Base-by-base conservation (phyloP, 2,888 invertebrate species). In the Netelia virgata region DNA sequence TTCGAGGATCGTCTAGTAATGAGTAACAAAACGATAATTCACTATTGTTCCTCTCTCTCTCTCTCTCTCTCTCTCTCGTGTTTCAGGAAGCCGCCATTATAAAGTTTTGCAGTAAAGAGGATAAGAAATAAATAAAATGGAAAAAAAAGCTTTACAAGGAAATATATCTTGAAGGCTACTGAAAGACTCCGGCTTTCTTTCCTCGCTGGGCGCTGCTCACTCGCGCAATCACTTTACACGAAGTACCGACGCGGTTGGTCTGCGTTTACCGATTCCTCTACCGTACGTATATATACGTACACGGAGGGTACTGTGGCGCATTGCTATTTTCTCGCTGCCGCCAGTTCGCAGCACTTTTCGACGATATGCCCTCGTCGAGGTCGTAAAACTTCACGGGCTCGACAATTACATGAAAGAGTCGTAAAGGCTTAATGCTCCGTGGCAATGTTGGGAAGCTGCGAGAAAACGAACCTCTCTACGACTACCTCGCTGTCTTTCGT, bases 331-430 rank as follows among this genome's bases (percentile, higher is more conserved):
- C 86, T 36, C 68, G 72, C 70, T 55, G 43, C 64, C 28, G 57
- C 72, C 50, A 57, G 53, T 86, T 72, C 83, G 83, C 80, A 87
- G 87, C 88, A 85, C 87, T 86, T 89, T 88, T 85, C 89, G 90
- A 87, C 89, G 89, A 90, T 90, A 89, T 88, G 89, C 88, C 88
- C 88, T 88, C 86, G 87, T 84, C 83, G 86, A 83, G 88, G 82
- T 92, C 92, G 91, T 92, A 93, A 93, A 93, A 92, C 90, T 92
- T 91, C 91, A 92, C 92, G 92, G 92, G 90, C 91, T 89, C 91
- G 91, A 92, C 93, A 92, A 93, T 93, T 93, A 93, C 92, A 91
- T 88, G 93, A 92, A 92, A 91, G 90, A 91, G 90, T 90, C 92
- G 92, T 93, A 93, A 92, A 93, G 90, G 90, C 89, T 89, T 91